phyloP scores from a whole-genome alignment of 2,113 vertebrate genomes.

The Pelusios castaneus region DNA sequence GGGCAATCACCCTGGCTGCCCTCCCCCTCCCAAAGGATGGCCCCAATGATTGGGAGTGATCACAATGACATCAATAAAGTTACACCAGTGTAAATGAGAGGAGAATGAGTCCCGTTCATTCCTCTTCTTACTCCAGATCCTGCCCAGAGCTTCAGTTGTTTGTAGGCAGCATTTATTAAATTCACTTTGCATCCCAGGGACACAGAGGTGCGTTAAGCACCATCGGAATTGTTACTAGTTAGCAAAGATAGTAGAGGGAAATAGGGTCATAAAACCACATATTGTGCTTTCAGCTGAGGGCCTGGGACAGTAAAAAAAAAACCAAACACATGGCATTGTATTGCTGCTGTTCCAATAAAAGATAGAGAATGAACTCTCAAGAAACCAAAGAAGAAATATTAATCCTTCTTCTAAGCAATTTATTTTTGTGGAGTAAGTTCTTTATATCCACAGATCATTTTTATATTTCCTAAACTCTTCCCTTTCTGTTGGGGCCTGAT shows the following conservation, averaged over 20 bases:
- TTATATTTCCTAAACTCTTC: not conserved
- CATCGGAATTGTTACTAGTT: not conserved
- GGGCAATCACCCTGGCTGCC: too few relatives aligned
- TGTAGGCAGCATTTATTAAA: not conserved
- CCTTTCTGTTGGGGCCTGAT: not conserved
- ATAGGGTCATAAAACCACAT: not conserved
- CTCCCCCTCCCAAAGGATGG: too few relatives aligned
- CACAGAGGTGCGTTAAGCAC: not conserved
- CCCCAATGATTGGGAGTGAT: not conserved
- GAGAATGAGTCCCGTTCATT: not conserved
- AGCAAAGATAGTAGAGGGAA: not conserved
- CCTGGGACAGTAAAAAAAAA: not conserved
- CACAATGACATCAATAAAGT: not conserved
- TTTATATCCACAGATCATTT: not conserved
- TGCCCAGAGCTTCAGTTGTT: not conserved
- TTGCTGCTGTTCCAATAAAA: not conserved
- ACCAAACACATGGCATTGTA: accelerated
- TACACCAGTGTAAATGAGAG: not conserved
- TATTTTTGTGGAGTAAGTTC: not conserved
- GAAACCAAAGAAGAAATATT: not conserved
- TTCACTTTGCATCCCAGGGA: not conserved
- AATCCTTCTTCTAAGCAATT: not conserved
- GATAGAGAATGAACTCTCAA: not conserved
- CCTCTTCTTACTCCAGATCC: not conserved
- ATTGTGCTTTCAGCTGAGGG: not conserved